Conservation (phyloP, 2,888 invertebrate genomes). For the Pinctada fucata region DNA sequence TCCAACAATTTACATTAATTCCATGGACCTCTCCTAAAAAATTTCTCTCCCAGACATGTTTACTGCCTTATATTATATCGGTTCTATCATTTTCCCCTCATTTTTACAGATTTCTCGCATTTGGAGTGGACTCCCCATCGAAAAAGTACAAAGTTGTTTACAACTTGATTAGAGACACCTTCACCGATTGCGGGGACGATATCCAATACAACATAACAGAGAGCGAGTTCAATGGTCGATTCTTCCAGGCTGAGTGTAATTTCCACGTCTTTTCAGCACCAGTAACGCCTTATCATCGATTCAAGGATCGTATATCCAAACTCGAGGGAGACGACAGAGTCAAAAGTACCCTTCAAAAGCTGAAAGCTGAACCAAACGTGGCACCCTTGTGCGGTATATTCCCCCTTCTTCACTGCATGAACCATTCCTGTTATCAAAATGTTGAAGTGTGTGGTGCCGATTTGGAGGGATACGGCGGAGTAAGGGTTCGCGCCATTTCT, state of each 20-base stretch:
- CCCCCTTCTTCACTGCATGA: constrained; percentile 65
- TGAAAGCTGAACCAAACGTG: constrained; percentile 51
- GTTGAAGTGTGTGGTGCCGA: constrained; percentile 64
- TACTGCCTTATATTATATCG: no score
- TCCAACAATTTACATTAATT: no score
- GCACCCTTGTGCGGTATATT: constrained; percentile 67
- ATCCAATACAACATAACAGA: constrained; percentile 52
- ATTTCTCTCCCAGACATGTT: no score
- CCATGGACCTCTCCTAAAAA: no score
- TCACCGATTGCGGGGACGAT: constrained; percentile 53
- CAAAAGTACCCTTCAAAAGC: constrained; percentile 48
- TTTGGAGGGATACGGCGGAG: constrained; percentile 55
- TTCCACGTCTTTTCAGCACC: constrained; percentile 64
- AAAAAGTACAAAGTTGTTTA: constrained; percentile 57
- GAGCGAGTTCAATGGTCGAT: constrained; percentile 63
- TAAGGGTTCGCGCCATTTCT: constrained; percentile 60
- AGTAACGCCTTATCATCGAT: constrained; percentile 61
- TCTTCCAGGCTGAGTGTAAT: constrained; percentile 64
- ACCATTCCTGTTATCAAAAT: constrained; percentile 68
- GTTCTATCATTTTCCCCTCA: no score
- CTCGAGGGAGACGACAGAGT: constrained; percentile 47
- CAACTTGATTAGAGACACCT: constrained; percentile 59
- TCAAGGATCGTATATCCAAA: constrained; percentile 50
- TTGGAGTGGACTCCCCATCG: constrained; percentile 53
- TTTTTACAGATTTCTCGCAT: constrained; percentile 60